Evolutionary conservation across 2,113 vertebrate genomes (phyloP).

Genomic region (Potamarius usumacintae): DNA sequence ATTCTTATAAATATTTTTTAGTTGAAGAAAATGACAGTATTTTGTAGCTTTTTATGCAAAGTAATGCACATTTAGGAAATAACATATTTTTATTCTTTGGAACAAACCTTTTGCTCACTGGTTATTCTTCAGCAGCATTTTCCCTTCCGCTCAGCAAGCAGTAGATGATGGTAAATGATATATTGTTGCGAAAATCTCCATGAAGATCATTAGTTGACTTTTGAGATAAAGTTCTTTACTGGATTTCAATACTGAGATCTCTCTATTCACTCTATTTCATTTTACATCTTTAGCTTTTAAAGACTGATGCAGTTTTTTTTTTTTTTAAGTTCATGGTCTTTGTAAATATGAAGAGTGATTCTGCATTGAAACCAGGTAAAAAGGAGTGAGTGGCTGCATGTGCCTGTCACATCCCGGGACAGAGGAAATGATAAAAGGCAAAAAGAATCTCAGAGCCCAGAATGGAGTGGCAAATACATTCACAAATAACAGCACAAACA

Average conservation of each 20-base stretch:
- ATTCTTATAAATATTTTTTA: background rate
- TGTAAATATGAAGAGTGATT: constrained; percentile 10
- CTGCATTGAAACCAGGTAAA: background rate
- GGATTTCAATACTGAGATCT: background rate
- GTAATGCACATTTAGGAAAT: background rate
- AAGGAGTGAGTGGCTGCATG: constrained; percentile 16
- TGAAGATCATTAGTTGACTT: background rate
- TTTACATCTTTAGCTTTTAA: background rate
- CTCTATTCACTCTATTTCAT: background rate
- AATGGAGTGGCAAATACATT: constrained; percentile 34
- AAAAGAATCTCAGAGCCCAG: constrained; percentile 33
- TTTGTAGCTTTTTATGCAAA: background rate
- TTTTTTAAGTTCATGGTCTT: background rate
- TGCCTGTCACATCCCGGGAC: background rate
- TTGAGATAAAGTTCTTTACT: background rate
- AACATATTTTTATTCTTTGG: background rate
- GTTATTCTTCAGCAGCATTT: background rate
- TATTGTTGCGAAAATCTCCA: background rate
- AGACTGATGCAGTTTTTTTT: background rate
- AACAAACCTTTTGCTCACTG: background rate
- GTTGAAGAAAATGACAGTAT: background rate
- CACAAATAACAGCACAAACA: constrained; percentile 30
- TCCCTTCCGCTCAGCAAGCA: background rate
- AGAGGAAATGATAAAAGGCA: constrained; percentile 49
- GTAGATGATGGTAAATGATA: background rate